Percentiles rank a stretch among this genome's conserved stretches.
Conservation (phyloP, 2,888 invertebrate genomes). For the Eilema depressum region DNA sequence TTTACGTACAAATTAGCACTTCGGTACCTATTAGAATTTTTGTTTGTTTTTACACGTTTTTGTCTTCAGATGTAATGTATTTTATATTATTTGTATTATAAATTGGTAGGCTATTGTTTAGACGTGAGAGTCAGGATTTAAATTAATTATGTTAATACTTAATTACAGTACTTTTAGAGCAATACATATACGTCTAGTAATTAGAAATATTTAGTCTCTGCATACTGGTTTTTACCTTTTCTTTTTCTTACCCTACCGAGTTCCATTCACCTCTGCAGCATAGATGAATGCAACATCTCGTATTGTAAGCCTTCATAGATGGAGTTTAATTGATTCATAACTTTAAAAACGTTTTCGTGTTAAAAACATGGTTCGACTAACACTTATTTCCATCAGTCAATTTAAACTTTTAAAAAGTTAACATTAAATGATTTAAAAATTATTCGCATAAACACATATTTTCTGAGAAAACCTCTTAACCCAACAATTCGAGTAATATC, state of each 20-base stretch:
- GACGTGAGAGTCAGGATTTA: background rate
- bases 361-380: background rate
- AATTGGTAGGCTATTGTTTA: background rate
- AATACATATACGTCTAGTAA: too few relatives aligned
- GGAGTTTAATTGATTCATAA: too few relatives aligned
- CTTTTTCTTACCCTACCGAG: too few relatives aligned
- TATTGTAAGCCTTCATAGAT: too few relatives aligned
- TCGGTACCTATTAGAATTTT: slow-evolving; percentile 62
- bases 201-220: too few relatives aligned
- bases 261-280: too few relatives aligned
- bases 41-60: slow-evolving; percentile 49
- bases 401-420: background rate
- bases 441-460: background rate
- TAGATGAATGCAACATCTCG: too few relatives aligned
- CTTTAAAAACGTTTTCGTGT: too few relatives aligned
- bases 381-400: background rate
- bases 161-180: too few relatives aligned
- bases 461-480: background rate
- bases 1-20: slow-evolving; percentile 83
- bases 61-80: slow-evolving; percentile 23
- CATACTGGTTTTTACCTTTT: too few relatives aligned
- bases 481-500: slow-evolving; percentile 5
- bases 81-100: background rate
- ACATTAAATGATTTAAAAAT: background rate
- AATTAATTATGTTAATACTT: too few relatives aligned